Base-by-base conservation (phyloP, 2,888 invertebrate genomes). In the Litoditis marina region DNA sequence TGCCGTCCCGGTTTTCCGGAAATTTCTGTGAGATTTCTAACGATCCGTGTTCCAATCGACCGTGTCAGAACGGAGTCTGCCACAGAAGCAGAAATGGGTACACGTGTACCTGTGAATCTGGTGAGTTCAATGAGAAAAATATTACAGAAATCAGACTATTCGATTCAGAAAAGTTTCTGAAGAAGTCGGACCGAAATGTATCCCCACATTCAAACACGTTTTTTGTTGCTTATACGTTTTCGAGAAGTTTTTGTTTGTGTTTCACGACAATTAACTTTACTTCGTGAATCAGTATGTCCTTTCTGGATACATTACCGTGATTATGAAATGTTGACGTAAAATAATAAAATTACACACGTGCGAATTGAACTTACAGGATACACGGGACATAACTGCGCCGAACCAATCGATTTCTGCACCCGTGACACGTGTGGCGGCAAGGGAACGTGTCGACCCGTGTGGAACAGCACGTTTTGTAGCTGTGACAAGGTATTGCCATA, bases 371-470 rank as follows among this genome's bases (percentile, higher is more conserved):
- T 22, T 30, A 16, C 57, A 46, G 76, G 76, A 22, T 76, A 67
- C 42, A 63, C 69, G 6, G 76, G 76, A 27, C 30, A 59, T 32
- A 65, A 65, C 54, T 79, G 79, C 46, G 74, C 74, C 36, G 63
- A 69, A 27, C 51, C 69, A 8, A 47, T 65, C n/a, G 70, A 77
- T 58, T 47, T 61, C 2, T 79, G 79, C 25, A 52, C 67, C 4
- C 52, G 63, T 8, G 64, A 66, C 30, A 63, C 71, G 5, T 73
- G 73, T 60, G 64, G 64, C 31, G 63, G 65, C 6, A 59, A 65
- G 49, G 76, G 76, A 28, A 39, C 31, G 2, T 76, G 76, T 51
- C 44, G 46, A 8, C 49, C 69, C 16, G 69, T 64, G 7, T 69
- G 72, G 68, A 74, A 74, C 52, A 65, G 60, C 36, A 76, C 76